phyloP scores from a whole-genome alignment of 2,888 invertebrate species.

The Scaptomyza tumidula region DNA sequence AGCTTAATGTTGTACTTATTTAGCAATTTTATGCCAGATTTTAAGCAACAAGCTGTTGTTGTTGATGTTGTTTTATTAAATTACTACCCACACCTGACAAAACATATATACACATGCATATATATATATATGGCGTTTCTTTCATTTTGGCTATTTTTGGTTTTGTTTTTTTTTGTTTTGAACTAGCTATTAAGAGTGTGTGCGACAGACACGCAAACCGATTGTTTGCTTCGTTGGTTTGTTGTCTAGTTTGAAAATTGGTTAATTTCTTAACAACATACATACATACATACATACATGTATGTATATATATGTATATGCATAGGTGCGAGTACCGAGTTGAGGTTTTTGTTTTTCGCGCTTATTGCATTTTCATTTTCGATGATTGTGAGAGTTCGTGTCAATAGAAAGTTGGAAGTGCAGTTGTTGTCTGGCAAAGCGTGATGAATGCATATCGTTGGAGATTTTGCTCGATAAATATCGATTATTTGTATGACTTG shows the following conservation, averaged over 20 bases:
- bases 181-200: constrained; percentile 38
- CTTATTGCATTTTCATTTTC: constrained; percentile 11
- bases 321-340: constrained; percentile 27
- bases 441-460: background rate
- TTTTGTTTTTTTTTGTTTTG: constrained; percentile 23
- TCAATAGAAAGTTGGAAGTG: constrained; percentile 34
- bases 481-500: constrained; percentile 4
- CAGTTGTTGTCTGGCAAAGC: background rate
- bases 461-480: background rate
- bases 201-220: constrained; percentile 47
- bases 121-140: constrained; percentile 14
- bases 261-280: constrained; percentile 28
- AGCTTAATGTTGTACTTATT: constrained; percentile 28
- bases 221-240: constrained; percentile 38
- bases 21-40: constrained; percentile 44
- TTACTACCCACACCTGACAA: constrained; percentile 40
- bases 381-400: constrained; percentile 6
- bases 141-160: constrained; percentile 6
- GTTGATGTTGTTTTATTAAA: constrained; percentile 13
- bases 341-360: background rate
- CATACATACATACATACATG: background rate
- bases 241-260: constrained; percentile 25
- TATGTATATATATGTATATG: background rate
- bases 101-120: background rate
- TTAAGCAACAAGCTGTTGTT: constrained; percentile 10